phyloP scores from a whole-genome alignment of 1,140 invertebrate genomes.

The Pachyrhynchus sulphureomaculatus region DNA sequence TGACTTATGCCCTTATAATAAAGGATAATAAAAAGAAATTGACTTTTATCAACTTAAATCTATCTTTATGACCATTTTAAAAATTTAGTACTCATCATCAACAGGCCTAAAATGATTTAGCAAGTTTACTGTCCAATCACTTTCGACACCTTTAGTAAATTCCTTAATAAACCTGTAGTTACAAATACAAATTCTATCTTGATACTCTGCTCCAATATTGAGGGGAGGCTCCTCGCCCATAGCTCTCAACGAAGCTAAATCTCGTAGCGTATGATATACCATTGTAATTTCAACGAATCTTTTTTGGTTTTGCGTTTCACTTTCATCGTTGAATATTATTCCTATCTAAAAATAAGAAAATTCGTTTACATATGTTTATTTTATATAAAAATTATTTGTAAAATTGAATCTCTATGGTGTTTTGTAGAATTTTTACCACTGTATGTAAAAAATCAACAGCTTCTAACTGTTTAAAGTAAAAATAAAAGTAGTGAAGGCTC shows the following conservation, averaged over 20 bases:
- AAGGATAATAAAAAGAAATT: too few species aligned
- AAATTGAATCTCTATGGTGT: too few species aligned
- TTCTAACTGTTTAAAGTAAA: too few species aligned
- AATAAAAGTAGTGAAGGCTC: too few species aligned
- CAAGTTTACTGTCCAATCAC: constrained; percentile 75
- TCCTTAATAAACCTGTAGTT: constrained; percentile 78
- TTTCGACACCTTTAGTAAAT: constrained; percentile 71
- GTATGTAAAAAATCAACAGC: too few species aligned
- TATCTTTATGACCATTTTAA: too few species aligned
- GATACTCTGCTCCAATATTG: constrained; percentile 65
- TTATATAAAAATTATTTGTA: too few species aligned
- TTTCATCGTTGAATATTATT: constrained; percentile 66
- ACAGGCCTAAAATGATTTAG: constrained; percentile 70
- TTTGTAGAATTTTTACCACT: too few species aligned
- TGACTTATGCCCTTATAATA: too few species aligned
- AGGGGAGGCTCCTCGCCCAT: constrained; percentile 61
- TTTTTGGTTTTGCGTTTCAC: constrained; percentile 57
- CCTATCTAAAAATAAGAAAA: constrained; percentile 65
- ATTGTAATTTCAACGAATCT: constrained; percentile 80
- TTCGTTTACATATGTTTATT: too few species aligned
- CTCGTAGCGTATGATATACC: constrained; percentile 71
- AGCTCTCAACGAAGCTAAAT: constrained; percentile 63
- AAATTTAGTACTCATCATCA: constrained; percentile 41
- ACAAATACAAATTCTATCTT: constrained; percentile 66
- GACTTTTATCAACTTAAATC: too few species aligned